Percentiles rank a stretch among this genome's conserved stretches.
phyloP scores from a whole-genome alignment of 2,888 invertebrate species.

The Euplexia lucipara region DNA sequence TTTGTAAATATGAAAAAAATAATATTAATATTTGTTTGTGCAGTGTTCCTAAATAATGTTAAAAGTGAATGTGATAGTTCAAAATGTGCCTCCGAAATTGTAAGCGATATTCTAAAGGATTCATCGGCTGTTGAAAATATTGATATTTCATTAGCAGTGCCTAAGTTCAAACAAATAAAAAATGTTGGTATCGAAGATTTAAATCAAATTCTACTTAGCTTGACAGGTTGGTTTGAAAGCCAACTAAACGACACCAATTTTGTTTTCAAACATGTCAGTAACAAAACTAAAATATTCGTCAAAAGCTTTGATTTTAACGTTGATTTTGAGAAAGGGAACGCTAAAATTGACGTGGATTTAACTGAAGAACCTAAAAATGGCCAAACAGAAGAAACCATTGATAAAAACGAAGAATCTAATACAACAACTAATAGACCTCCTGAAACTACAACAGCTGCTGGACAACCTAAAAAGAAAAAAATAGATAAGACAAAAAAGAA shows the following conservation, averaged over 20 bases:
- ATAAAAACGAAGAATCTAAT: neutral
- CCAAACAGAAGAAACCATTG: neutral
- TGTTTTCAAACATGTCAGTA: constrained; percentile 64
- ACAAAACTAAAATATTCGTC: constrained; percentile 75
- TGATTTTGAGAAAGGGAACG: constrained; percentile 53
- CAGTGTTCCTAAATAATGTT: constrained; percentile 65
- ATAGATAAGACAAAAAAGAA: neutral
- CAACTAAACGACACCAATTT: constrained; percentile 66
- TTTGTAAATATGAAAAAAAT: constrained; percentile 69
- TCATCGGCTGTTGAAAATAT: constrained; percentile 57
- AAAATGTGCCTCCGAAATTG: constrained; percentile 71
- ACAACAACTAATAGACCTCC: neutral
- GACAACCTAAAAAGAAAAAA: neutral
- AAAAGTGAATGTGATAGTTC: constrained; percentile 77
- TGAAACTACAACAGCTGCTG: neutral
- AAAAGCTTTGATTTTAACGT: constrained; percentile 74
- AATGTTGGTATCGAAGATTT: constrained; percentile 64
- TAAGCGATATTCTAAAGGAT: constrained; percentile 69
- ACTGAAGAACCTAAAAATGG: constrained; percentile 18
- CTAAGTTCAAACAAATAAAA: constrained; percentile 65
- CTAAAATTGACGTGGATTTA: constrained; percentile 56
- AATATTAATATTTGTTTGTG: constrained; percentile 64
- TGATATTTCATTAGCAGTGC: constrained; percentile 59
- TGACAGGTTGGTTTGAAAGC: constrained; percentile 72
- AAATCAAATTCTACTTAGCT: constrained; percentile 68